phyloP scores from a whole-genome alignment of 2,113 vertebrate species.

The Emydura subglobosa region DNA sequence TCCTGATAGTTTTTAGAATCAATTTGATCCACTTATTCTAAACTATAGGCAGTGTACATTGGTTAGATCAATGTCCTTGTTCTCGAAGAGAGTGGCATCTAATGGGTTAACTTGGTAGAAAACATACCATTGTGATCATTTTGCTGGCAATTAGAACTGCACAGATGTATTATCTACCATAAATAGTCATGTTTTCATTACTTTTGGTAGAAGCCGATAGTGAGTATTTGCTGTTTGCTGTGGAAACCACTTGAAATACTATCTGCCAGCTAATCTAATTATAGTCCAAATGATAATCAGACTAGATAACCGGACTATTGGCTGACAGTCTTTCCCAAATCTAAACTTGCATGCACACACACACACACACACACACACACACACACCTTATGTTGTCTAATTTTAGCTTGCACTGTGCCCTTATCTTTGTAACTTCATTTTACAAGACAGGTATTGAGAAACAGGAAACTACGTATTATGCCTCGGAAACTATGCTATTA shows the following conservation, averaged over 20 bases:
- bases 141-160: background rate
- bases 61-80: background rate
- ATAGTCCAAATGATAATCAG: slow-evolving; percentile 65
- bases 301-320: slow-evolving; percentile 10
- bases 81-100: background rate
- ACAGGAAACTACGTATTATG: slow-evolving; percentile 23
- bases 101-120: background rate
- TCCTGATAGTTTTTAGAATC: background rate
- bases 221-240: slow-evolving; percentile 54
- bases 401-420: slow-evolving; percentile 44
- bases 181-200: slow-evolving; percentile 20
- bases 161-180: background rate
- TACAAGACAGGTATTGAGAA: background rate
- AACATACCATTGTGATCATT: background rate
- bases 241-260: slow-evolving; percentile 68
- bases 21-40: background rate
- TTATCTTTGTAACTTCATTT: slow-evolving; percentile 13
- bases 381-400: slow-evolving; percentile 19
- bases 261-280: slow-evolving; percentile 71
- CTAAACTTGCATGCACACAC: slow-evolving; percentile 42
- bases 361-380: background rate
- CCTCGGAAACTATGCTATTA: slow-evolving; percentile 9
- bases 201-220: background rate
- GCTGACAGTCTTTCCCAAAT: slow-evolving; percentile 43
- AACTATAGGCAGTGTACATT: background rate